Base-by-base conservation (phyloP, 1,140 invertebrate genomes). In the Aradophagus sp. region DNA sequence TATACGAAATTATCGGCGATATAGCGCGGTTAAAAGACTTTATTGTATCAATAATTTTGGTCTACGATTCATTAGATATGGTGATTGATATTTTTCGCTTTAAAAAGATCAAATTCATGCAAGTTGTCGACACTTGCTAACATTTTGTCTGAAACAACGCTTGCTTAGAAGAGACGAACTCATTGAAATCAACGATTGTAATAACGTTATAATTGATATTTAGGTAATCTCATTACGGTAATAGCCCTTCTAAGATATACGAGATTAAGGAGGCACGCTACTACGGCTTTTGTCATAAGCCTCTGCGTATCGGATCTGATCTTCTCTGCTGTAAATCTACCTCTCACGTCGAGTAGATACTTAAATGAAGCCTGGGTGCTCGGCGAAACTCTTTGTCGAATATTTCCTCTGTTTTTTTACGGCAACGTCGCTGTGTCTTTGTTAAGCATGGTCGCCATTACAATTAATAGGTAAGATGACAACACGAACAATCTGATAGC, bases 341-440 rank as follows among this genome's bases (percentile, higher is more conserved):
- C 95, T 0, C 85, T 95, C 29, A 95, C 93, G 1, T 93, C 93
- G 12, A 91, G 90, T 73, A 87, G 93, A 77, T 95, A 92, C 82
- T 91, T 93, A 71, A 88, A 92, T 77, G 89, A 94, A 84, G 89
- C 89, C 48, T 96, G 94, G 94, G 88, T 91, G 19, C 87, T 95
- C n/a, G 93, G 94, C 1, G 89, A 91, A 1, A 87, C 88, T 1
- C 87, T 95, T 8, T 96, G 94, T 80, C 89, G 90, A 80, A 87
- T 95, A 77, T 96, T 96, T 83, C 94, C 94, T 0, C 91, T 96
- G 62, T 91, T 96, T 72, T 95, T 95, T 83, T 96, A 96, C 80
- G 93, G 93, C 45, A 96, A 96, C 78, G 93, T 96, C 8, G 94
- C 93, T 1, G 92, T 94, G 8, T 95, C 93, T 0, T 84, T 96